These are phyloP conservation scores for Brachyrhaphis roseni DNA, from an alignment of 2,797 vertebrate genomes.

Conservation along the genomic window DNA sequence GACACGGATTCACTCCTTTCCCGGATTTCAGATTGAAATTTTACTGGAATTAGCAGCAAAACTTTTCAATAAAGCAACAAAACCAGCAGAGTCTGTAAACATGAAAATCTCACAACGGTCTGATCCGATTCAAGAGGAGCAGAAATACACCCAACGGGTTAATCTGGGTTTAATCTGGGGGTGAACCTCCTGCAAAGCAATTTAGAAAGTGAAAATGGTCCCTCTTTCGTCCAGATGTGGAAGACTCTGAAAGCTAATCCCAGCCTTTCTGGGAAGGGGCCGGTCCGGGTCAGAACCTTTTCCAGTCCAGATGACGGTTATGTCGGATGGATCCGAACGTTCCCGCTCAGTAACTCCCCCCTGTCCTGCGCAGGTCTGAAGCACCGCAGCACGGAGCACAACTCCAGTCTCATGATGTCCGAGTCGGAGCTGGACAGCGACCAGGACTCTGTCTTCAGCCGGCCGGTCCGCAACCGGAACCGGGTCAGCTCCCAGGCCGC, in stretches of 20 bases:
- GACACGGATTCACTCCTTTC: too few species aligned
- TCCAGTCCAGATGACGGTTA: not conserved
- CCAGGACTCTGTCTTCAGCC: constrained; percentile 86
- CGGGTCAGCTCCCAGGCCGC: constrained; percentile 70
- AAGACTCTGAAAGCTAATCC: not conserved
- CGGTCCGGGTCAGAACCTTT: too few species aligned
- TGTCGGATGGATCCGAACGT: not conserved
- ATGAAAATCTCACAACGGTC: not conserved
- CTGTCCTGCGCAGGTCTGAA: constrained; percentile 82
- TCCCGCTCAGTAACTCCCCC: not conserved
- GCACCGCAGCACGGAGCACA: constrained; percentile 92
- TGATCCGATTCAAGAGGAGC: too few species aligned
- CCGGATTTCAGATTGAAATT: too few species aligned
- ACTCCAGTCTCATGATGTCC: constrained; percentile 94
- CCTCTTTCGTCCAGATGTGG: not conserved
- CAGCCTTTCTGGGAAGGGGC: not conserved
- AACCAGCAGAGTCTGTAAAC: not conserved
- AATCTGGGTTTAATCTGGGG: too few species aligned
- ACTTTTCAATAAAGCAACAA: not conserved
- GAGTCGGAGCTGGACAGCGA: constrained; percentile 94
- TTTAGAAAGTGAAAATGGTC: too few species aligned
- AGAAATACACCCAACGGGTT: not conserved
- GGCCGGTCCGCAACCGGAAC: constrained; percentile 75
- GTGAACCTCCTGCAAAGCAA: too few species aligned
- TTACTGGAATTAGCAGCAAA: not conserved